Conservation (phyloP, 2,888 invertebrate genomes). For the Pristionchus mayeri region DNA sequence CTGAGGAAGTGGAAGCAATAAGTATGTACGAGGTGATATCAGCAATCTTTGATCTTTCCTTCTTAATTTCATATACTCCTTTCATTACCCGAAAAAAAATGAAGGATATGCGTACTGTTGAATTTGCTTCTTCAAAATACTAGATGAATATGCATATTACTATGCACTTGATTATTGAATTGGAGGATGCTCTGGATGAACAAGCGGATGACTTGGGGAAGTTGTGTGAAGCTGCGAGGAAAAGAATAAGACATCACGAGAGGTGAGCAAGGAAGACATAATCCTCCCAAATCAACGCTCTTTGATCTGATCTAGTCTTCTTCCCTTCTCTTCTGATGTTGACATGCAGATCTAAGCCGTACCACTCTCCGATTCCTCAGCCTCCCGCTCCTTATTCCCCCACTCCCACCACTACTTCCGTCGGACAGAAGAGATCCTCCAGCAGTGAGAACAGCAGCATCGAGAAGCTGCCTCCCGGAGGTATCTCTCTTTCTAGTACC, state of each 20-base stretch:
- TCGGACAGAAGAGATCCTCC: constrained; percentile 34
- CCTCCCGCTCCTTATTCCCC: background rate
- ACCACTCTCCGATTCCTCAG: background rate
- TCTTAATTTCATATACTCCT: too few relatives aligned
- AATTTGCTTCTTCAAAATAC: background rate
- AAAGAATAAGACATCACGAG: constrained; percentile 18
- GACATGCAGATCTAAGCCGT: constrained; percentile 29
- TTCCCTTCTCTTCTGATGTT: too few relatives aligned
- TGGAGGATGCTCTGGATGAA: constrained; percentile 38
- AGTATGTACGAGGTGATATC: constrained; percentile 43
- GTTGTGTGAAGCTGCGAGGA: constrained; percentile 45
- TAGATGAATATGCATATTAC: background rate
- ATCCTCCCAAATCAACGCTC: background rate
- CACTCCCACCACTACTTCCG: constrained; percentile 22
- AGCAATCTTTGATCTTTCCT: too few relatives aligned
- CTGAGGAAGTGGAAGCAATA: constrained; percentile 44
- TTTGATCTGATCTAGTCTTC: background rate
- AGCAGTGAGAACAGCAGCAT: constrained; percentile 46
- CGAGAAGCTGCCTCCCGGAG: constrained; percentile 43
- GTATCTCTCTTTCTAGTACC: too few relatives aligned
- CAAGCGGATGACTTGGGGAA: constrained; percentile 43
- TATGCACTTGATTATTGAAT: background rate
- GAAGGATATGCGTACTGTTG: too few relatives aligned
- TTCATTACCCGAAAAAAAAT: too few relatives aligned
- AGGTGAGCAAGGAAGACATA: background rate